A percentile compares a stretch with the other conserved stretches of the same genome.
Conservation (phyloP, 2,888 invertebrate species). For the Parthenolecanium corni region DNA sequence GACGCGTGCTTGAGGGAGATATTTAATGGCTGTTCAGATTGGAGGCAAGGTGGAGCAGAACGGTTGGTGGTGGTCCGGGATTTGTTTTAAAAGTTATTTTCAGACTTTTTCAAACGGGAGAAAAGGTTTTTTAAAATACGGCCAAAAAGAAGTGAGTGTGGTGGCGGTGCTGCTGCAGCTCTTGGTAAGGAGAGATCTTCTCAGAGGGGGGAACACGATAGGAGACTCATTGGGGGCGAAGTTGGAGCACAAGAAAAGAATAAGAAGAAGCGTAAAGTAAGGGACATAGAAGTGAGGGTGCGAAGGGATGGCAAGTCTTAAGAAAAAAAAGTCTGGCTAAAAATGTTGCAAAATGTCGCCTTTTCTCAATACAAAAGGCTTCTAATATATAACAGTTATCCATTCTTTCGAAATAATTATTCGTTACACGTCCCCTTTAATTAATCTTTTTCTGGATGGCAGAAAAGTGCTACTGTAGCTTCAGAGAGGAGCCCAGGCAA, state of each 20-base stretch:
- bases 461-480: conserved; percentile 14
- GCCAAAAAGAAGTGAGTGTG: not conserved
- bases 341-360: conserved; percentile 32
- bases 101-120: conserved; percentile 17
- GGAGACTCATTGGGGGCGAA: too few species aligned
- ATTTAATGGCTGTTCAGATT: conserved; percentile 24
- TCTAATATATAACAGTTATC: conserved; percentile 30
- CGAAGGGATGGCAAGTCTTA: too few species aligned
- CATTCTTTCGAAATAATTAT: conserved; percentile 32
- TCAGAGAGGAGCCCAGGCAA: not conserved
- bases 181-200: conserved; percentile 3
- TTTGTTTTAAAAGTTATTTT: conserved; percentile 33
- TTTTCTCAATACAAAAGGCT: conserved; percentile 30
- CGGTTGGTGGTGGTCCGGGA: conserved; percentile 30
- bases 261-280: too few species aligned
- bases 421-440: conserved; percentile 32
- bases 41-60: not conserved
- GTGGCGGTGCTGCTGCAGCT: not conserved
- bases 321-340: conserved; percentile 29
- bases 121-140: conserved; percentile 12
- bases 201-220: not conserved
- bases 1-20: conserved; percentile 25
- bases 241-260: too few species aligned
- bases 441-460: conserved; percentile 30
- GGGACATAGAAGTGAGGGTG: conserved; percentile 4